Conservation (phyloP, 2,113 vertebrate genomes). For the Vombatus ursinus region DNA sequence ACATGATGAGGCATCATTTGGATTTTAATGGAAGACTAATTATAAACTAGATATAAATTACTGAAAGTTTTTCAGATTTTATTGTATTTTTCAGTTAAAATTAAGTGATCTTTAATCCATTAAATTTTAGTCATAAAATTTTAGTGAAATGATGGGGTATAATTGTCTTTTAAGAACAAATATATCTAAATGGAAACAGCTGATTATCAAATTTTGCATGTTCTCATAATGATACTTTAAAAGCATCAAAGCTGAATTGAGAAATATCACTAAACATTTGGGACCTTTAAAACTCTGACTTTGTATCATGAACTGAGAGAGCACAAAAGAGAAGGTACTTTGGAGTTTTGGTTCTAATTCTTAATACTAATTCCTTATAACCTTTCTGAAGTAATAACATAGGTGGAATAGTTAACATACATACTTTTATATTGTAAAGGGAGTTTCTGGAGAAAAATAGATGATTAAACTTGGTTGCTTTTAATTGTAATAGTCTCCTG, state of each 20-base stretch:
- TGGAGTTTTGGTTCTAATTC: background rate
- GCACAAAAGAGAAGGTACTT: background rate
- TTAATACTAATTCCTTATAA: background rate
- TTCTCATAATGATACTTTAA: constrained; percentile 12
- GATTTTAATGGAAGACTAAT: background rate
- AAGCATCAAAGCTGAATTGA: background rate
- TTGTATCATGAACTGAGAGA: background rate
- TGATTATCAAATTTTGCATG: constrained; percentile 25
- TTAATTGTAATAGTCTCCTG: background rate
- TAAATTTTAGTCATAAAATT: constrained; percentile 22
- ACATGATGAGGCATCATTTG: background rate
- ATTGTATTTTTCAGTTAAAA: constrained; percentile 30
- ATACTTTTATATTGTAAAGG: constrained; percentile 9
- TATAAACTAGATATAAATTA: background rate
- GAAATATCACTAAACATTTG: constrained; percentile 18
- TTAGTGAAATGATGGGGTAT: background rate
- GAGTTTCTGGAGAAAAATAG: background rate
- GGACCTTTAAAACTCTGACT: background rate
- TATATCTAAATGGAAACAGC: constrained; percentile 43
- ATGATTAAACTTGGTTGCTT: background rate
- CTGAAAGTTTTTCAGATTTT: background rate
- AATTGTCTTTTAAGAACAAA: background rate
- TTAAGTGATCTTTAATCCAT: constrained; percentile 18
- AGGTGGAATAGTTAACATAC: background rate
- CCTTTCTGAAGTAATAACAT: background rate